Evolutionary conservation across 2,113 vertebrate genomes (phyloP).

Genomic region (Cepphus grylle): DNA sequence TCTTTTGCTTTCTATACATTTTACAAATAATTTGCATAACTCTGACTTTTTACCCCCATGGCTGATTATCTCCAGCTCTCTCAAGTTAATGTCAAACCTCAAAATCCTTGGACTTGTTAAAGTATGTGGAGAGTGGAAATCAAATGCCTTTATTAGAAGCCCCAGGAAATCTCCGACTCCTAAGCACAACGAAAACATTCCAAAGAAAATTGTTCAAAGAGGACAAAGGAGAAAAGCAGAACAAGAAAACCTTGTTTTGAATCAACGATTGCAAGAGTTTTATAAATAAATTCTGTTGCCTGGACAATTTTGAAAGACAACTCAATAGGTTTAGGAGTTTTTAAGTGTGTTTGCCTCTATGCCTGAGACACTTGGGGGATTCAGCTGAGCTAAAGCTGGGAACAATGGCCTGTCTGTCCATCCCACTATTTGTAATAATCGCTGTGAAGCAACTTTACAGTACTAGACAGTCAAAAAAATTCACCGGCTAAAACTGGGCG

Average conservation of each 20-base stretch:
- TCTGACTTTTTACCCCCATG: conserved; percentile 19
- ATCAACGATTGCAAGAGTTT: conserved; percentile 56
- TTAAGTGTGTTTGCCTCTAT: conserved; percentile 51
- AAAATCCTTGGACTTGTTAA: conserved; percentile 67
- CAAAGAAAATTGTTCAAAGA: conserved; percentile 66
- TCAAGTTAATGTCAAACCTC: conserved; percentile 59
- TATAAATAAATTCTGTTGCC: conserved; percentile 70
- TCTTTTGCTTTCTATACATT: conserved; percentile 22
- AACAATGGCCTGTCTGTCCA: conserved; percentile 57
- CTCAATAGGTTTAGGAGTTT: conserved; percentile 61
- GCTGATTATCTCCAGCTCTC: conserved; percentile 61
- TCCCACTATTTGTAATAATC: background rate
- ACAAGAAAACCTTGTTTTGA: conserved; percentile 71
- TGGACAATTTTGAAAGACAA: conserved; percentile 67
- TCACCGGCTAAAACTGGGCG: background rate
- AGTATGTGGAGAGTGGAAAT: conserved; percentile 65
- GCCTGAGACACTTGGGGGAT: conserved; percentile 47
- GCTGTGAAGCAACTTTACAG: conserved; percentile 7
- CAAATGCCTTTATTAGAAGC: conserved; percentile 69
- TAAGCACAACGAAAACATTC: conserved; percentile 70
- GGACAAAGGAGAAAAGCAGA: conserved; percentile 66
- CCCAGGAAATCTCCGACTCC: conserved; percentile 63
- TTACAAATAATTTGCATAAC: conserved; percentile 42
- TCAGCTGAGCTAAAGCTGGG: conserved; percentile 42
- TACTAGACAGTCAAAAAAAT: background rate